Evolutionary conservation across 2,113 vertebrate species (phyloP).

Genomic region (Pelvicachromis taeniatus): DNA sequence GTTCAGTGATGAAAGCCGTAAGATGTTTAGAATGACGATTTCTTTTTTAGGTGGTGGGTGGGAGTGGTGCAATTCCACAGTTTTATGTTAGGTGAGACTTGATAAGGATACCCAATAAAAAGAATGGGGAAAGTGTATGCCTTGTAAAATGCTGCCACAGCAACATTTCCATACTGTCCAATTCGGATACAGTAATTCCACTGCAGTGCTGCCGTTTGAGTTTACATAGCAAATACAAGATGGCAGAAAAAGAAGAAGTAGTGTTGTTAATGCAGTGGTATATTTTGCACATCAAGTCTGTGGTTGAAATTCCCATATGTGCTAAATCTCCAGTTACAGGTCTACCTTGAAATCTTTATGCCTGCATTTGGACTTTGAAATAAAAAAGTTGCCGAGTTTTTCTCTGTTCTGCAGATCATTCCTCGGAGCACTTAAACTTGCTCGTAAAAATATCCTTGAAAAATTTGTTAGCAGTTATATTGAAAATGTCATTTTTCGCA

Average conservation of each 20-base stretch:
- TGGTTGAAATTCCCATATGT: background rate
- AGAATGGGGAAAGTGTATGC: background rate
- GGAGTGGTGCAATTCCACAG: background rate
- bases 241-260: background rate
- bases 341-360: background rate
- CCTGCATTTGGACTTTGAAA: background rate
- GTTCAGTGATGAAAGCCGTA: background rate
- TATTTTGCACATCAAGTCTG: background rate
- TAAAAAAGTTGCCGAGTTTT: background rate
- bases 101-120: background rate
- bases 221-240: background rate
- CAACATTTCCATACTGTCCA: background rate
- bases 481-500: background rate
- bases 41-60: background rate
- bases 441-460: background rate
- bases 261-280: background rate
- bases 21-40: background rate
- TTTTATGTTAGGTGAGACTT: background rate
- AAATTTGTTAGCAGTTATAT: background rate
- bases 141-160: background rate
- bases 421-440: background rate
- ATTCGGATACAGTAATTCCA: background rate
- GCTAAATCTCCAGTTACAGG: background rate
- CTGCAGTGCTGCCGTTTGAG: background rate
- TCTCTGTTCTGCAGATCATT: background rate